Base-by-base conservation (phyloP, 2,888 invertebrate species). In the Rhogogaster chlorosoma region DNA sequence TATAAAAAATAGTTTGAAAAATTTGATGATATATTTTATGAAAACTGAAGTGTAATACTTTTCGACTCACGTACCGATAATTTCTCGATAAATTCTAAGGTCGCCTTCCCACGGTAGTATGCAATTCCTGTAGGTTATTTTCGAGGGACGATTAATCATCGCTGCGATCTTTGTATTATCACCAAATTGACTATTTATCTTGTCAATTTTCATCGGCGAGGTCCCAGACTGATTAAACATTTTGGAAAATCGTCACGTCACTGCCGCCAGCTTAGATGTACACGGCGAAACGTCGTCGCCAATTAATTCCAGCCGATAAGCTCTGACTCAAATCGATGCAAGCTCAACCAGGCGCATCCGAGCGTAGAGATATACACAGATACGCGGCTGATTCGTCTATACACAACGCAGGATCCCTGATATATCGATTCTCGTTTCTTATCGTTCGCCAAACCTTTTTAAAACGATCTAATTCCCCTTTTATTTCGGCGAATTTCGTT, bases 301-400 rank as follows among this genome's bases (percentile, higher is more conserved):
- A 36, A 53, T 77, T 53, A 49, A 77, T 77, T 77, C 77, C 77
- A 18, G 18, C 9, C 77, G 77, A 53, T 77, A 53, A 77, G 12
- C 49, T 32, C 49, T 9, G 53, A n/a, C 53, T 53, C 2, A 18
- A 77, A 53, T 77, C 49, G 53, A 77, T 77, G 77, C 77, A 53
- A 32, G 29, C 32, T 32, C 45, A 53, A 32, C 77, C 49, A 18
- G 29, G n/a, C 38, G 45, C 49, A 77, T 32, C 49, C 15, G 32
- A 77, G 77, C 26, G 29, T n/a, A 38, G 22, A 38, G n/a, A n/a
- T 67, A 26, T 22, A 67, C 4, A 32, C 29, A 29, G 29, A 22
- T 29, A 67, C 32, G 0, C 70, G 32, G 38, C 70, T 38, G 70
- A 71, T 71, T 38, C 70, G 12, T 36, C 9, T 22, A 32, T 12